Conservation (phyloP, 2,797 vertebrate genomes). For the Microhierax caerulescens region DNA sequence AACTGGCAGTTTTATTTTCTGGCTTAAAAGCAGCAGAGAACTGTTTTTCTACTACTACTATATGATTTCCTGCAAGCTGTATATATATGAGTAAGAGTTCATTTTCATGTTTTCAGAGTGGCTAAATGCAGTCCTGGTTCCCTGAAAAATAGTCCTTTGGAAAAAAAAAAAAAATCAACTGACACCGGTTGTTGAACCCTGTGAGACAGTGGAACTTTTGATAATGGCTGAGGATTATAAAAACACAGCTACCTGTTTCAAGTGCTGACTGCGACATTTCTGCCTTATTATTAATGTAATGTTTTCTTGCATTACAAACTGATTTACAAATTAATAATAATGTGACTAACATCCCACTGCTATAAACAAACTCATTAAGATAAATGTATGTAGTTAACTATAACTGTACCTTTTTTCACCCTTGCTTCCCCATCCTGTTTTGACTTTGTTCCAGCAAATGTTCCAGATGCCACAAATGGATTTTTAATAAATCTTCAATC, state of each 20-base stretch:
- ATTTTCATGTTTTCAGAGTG: background rate
- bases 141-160: background rate
- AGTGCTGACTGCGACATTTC: background rate
- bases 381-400: constrained; percentile 3
- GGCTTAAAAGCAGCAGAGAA: background rate
- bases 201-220: background rate
- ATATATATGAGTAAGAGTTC: background rate
- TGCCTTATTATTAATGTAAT: background rate
- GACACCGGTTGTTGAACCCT: background rate
- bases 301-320: background rate
- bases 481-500: background rate
- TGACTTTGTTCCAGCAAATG: background rate
- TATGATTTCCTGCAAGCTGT: background rate
- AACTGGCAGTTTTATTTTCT: background rate
- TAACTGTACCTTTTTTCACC: background rate
- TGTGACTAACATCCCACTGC: background rate
- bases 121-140: background rate
- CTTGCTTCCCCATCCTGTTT: background rate
- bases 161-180: background rate
- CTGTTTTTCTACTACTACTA: background rate
- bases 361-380: constrained; percentile 6
- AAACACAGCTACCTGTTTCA: background rate
- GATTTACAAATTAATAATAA: constrained; percentile 8
- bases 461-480: background rate
- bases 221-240: background rate